Percentiles rank a stretch among this genome's conserved stretches.
Evolutionary conservation across 2,113 vertebrate species (phyloP).

Genomic region (Mesoclemmys tuberculata): DNA sequence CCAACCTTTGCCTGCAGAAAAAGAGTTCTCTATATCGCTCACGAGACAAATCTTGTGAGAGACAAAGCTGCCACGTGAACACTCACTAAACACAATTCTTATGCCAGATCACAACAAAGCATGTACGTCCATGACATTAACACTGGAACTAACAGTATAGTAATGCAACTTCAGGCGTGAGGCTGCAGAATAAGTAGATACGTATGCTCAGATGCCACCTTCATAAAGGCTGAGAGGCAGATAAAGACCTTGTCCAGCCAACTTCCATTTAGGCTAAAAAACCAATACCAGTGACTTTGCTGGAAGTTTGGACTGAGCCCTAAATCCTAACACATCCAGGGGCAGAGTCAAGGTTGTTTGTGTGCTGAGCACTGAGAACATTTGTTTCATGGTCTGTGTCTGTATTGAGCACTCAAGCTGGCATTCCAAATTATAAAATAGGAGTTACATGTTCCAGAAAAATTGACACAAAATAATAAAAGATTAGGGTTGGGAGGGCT

Average conservation of each 20-base stretch:
- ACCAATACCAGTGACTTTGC: not conserved
- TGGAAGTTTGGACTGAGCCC: not conserved
- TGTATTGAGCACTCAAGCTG: not conserved
- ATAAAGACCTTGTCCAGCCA: not conserved
- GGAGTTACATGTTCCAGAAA: no score
- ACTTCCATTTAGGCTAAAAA: not conserved
- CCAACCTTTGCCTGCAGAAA: not conserved
- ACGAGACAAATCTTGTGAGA: not conserved
- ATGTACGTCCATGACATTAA: not conserved
- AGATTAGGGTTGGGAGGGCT: no score
- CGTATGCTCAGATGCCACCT: not conserved
- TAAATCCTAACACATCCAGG: not conserved
- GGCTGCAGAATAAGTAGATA: not conserved
- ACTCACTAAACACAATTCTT: not conserved
- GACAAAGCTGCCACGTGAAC: not conserved
- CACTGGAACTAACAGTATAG: not conserved
- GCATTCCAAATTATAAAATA: not conserved
- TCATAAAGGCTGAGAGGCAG: not conserved
- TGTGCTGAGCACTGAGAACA: not conserved
- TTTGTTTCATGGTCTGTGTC: not conserved
- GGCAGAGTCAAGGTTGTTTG: not conserved
- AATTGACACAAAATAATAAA: no score
- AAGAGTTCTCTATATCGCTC: rapidly evolving
- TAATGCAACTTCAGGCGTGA: not conserved
- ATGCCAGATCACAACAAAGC: not conserved